Evolutionary conservation across 2,888 invertebrate species (phyloP), one percentile per base, ranked within the genome.

Genomic region (Rhagonycha lutea): DNA sequence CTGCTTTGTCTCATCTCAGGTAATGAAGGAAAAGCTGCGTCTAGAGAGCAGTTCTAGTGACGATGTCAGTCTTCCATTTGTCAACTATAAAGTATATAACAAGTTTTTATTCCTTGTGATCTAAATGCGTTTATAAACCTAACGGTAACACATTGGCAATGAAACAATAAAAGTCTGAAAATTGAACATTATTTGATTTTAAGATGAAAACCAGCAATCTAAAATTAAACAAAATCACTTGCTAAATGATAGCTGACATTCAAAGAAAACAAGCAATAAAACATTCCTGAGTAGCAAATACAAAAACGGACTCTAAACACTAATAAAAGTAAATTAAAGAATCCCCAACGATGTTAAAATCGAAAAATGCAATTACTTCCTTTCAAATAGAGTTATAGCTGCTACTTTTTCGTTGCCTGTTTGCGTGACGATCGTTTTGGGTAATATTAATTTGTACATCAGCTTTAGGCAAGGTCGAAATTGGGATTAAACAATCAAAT

Each of bases 291-390:
- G 79, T 78, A 70, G 78, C 73, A 77, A 79, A 79, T 76, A 80
- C 79, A 78, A 81, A 82, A 84, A 82, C 76, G 79, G 77, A 78
- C 83, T 81, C 83, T 73, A 78, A 83, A 79, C 80, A 79, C 78
- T 81, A 77, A 84, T 85, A 85, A 85, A 84, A 83, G 80, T 83
- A 83, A 83, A 84, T 84, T 84, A 83, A 82, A 82, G 80, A 78
- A 74, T 76, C 83, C 82, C 80, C 81, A 80, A 81, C 81, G 80
- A 81, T 82, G 82, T 84, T 82, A 83, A 84, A 85, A 84, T 84
- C 84, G 83, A 83, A 83, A 81, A 83, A 81, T 77, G 81, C 83
- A 84, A 84, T 84, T 84, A 83, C 83, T 79, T 79, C 81, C 79
- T 76, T 81, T 79, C 79, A 80, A 76, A 78, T 71, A 80, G 81